These are phyloP conservation scores for Lordiphosa andalusiaca DNA, from an alignment of 2,888 invertebrate species.

Conservation along the genomic window DNA sequence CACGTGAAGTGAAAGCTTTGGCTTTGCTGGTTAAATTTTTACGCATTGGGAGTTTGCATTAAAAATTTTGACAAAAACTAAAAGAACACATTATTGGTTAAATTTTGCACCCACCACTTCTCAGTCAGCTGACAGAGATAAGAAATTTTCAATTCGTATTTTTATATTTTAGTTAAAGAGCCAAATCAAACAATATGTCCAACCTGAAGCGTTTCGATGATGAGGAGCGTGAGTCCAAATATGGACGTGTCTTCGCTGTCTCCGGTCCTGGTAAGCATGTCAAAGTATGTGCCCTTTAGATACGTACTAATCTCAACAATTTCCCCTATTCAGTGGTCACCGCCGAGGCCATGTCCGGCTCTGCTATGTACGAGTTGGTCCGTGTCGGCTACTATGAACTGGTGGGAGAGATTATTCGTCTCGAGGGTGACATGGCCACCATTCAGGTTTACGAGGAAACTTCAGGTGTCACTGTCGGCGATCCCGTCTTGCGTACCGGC, in stretches of 20 bases:
- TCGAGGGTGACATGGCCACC: conserved; percentile 99
- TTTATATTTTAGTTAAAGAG: conserved; percentile 50
- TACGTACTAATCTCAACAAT: conserved; percentile 18
- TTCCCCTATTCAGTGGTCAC: conserved; percentile 90
- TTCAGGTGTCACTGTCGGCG: conserved; percentile 99
- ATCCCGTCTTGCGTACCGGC: conserved; percentile 98
- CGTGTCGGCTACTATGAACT: conserved; percentile 98
- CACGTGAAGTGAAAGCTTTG: conserved; percentile 69
- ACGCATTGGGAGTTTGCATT: conserved; percentile 22
- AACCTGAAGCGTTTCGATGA: conserved; percentile 87
- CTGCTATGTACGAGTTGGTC: conserved; percentile 99
- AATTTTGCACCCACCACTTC: conserved; percentile 6
- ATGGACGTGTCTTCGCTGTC: conserved; percentile 97
- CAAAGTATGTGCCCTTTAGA: neutral
- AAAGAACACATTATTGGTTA: conserved; percentile 5
- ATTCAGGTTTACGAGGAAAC: conserved; percentile 99
- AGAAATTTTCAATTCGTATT: conserved; percentile 23
- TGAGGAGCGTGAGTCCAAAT: conserved; percentile 92
- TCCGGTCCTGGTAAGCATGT: conserved; percentile 93
- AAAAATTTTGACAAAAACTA: conserved; percentile 19
- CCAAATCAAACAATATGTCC: conserved; percentile 82
- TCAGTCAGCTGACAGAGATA: conserved; percentile 39
- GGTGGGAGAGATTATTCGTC: conserved; percentile 99
- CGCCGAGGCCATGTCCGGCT: conserved; percentile 99
- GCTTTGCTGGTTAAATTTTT: conserved; percentile 38